Conservation (phyloP, 2,888 invertebrate genomes). For the Cataglyphis rosenhaueri region DNA sequence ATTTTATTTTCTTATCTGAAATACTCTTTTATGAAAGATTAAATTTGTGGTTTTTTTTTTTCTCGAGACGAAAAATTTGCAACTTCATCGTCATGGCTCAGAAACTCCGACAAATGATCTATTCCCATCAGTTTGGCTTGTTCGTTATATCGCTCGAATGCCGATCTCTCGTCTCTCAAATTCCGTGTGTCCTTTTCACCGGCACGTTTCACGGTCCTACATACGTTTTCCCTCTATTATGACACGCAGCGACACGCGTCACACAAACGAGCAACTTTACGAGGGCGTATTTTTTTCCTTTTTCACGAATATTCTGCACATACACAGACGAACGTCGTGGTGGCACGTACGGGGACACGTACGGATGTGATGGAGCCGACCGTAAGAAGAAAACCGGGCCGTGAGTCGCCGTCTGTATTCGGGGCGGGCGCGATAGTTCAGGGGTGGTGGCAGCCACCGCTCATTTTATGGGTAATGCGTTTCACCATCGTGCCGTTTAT, state of each 20-base stretch:
- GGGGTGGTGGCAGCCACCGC: constrained; percentile 55
- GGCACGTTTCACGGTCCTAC: constrained; percentile 42
- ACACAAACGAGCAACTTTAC: constrained; percentile 61
- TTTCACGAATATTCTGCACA: constrained; percentile 49
- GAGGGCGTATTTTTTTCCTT: constrained; percentile 54
- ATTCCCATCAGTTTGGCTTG: neutral
- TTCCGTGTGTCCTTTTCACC: constrained; percentile 27
- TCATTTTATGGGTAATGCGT: constrained; percentile 77
- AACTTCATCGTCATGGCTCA: neutral
- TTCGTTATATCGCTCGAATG: neutral
- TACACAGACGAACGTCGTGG: constrained; percentile 32
- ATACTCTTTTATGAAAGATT: neutral
- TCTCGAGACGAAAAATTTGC: neutral
- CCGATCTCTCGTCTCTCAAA: neutral
- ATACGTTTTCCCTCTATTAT: constrained; percentile 38
- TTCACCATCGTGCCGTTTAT: constrained; percentile 68
- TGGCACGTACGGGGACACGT: constrained; percentile 29
- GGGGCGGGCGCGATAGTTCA: constrained; percentile 70
- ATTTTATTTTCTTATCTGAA: neutral
- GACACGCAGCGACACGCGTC: constrained; percentile 38
- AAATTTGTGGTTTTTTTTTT: neutral
- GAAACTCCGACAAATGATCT: constrained; percentile 21
- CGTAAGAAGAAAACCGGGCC: constrained; percentile 14
- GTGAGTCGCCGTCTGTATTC: constrained; percentile 64
- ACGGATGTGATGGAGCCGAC: constrained; percentile 12